Percentiles rank a stretch among this genome's conserved stretches.
Conservation (phyloP, 2,113 vertebrate species). For the Antennarius striatus region DNA sequence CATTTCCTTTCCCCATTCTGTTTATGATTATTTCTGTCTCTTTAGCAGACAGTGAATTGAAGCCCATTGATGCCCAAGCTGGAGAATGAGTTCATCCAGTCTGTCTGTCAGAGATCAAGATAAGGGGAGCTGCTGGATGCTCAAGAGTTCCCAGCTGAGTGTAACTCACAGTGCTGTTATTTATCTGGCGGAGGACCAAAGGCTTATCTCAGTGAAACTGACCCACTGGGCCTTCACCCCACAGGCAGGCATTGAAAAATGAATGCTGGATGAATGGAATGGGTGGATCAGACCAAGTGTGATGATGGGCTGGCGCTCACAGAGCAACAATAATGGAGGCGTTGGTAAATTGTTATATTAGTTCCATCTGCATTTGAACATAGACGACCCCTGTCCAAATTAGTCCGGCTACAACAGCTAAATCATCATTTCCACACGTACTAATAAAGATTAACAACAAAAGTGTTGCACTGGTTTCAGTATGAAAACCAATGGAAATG, state of each 20-base stretch:
- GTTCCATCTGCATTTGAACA: no score
- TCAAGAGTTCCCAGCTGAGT: constrained; percentile 40
- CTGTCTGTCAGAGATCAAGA: constrained; percentile 20
- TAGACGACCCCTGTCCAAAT: no score
- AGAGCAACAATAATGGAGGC: constrained; percentile 19
- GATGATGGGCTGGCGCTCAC: constrained; percentile 27
- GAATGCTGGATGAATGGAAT: constrained; percentile 28
- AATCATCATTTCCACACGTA: no score
- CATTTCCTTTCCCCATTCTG: constrained; percentile 14
- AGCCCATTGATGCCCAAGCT: constrained; percentile 17
- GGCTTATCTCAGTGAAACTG: constrained; percentile 60
- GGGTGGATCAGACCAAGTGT: constrained; percentile 20
- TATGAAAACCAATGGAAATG: no score
- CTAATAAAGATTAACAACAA: no score
- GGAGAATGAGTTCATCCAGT: constrained; percentile 28
- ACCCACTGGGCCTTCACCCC: constrained; percentile 38
- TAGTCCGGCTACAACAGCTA: no score
- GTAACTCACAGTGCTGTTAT: constrained; percentile 55
- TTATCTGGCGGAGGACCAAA: constrained; percentile 36
- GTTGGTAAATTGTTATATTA: constrained; percentile 37
- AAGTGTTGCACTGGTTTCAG: no score
- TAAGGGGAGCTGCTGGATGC: constrained; percentile 21
- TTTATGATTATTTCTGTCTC: constrained; percentile 4
- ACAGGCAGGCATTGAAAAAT: constrained; percentile 23
- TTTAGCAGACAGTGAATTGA: constrained; percentile 7